Base-by-base conservation (phyloP, 2,888 invertebrate genomes). In the Agrochola lychnidis region DNA sequence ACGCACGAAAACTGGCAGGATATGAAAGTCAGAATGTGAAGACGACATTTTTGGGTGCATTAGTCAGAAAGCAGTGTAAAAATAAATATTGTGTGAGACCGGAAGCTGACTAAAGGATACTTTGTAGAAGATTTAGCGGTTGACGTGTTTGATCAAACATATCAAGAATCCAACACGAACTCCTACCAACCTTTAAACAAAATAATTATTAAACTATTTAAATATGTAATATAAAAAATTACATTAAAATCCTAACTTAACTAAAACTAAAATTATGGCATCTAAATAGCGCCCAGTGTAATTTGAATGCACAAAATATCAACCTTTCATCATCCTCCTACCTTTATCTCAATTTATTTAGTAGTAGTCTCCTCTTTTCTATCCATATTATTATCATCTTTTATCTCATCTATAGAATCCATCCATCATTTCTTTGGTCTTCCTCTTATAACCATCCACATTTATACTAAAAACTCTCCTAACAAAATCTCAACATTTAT, bases 51-150 rank as follows among this genome's bases (percentile, higher is more conserved):
- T 66, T 83, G 19, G 40, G 22, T 40, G 61, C 14, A 22, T 76
- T 76, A 78, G 61, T 82, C 78, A 82, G 66, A 56, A n/a, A 48
- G 36, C 7, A 12, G 48, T 40, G 19, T 82, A 66, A 77, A 82
- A 56, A 77, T 78, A 78, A 61, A 82, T 19, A 53, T 53, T 66
- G 42, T 3, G 5, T 63, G 30, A 59, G 30, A 59, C 45, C 59
- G 63, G 64, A 70, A 64, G 57, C 30, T 59, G 63, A 48, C 59
- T 61, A 66, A 82, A 66, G 16, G 2, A 64, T 76, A 30, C 53
- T 77, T 82, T 53, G 48, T 36, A 53, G 45, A 40, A 36, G 53
- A 2, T 45, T n/a, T 36, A n/a, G 25, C 36, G 16, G 12, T 19
- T 59, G 76, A 57, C 3, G 4, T 12, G n/a, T 61, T 7, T 59